A percentile compares a stretch with the other conserved stretches of the same genome.
These are phyloP conservation scores for Brachionus rotundiformis DNA, from an alignment of 1,140 invertebrate genomes.

Conservation along the genomic window DNA sequence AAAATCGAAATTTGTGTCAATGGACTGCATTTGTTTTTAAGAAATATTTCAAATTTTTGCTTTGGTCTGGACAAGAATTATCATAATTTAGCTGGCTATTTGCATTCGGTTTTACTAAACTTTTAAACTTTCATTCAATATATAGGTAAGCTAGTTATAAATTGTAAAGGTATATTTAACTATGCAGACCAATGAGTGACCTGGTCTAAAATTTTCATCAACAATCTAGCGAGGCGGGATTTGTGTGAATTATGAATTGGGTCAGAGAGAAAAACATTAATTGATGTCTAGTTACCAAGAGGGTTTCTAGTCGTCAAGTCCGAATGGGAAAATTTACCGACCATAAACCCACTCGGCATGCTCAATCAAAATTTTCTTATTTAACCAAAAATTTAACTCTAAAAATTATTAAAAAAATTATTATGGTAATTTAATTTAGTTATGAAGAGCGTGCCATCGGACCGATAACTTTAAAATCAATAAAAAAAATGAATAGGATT, in stretches of 20 bases:
- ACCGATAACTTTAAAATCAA: background rate
- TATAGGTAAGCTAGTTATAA: slow-evolving; percentile 25
- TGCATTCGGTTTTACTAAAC: slow-evolving; percentile 41
- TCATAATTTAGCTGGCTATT: slow-evolving; percentile 23
- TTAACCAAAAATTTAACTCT: background rate
- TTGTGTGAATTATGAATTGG: background rate
- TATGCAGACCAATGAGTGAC: slow-evolving; percentile 15
- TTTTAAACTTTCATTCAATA: slow-evolving; percentile 35
- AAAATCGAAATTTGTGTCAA: slow-evolving; percentile 45
- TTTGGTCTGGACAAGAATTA: slow-evolving; percentile 5
- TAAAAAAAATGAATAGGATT: background rate
- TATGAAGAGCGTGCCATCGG: background rate
- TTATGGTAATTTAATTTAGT: too few relatives aligned
- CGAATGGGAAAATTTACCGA: slow-evolving; percentile 18
- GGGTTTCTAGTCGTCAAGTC: background rate
- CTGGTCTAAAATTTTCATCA: background rate
- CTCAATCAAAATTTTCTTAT: background rate
- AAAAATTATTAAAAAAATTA: too few relatives aligned
- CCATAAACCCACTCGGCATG: background rate
- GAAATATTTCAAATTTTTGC: background rate
- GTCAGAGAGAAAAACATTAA: slow-evolving; percentile 15
- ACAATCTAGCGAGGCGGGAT: slow-evolving; percentile 24
- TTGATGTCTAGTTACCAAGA: background rate
- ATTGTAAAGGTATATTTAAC: slow-evolving; percentile 37
- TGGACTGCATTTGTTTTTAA: background rate